phyloP scores from a whole-genome alignment of 2,888 invertebrate genomes.

The Diaphora mendica region DNA sequence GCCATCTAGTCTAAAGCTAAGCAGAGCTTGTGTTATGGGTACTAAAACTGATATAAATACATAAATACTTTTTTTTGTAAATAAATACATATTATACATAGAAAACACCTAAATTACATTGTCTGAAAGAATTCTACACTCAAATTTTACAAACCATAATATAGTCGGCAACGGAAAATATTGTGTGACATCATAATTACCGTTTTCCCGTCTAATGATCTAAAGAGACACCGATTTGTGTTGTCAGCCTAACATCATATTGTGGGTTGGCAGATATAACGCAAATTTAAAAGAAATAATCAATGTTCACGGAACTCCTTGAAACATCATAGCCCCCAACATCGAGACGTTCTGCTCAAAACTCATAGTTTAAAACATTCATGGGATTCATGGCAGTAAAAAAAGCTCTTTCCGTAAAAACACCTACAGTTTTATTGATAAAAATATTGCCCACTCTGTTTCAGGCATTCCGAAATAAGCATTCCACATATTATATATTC shows the following conservation, averaged over 20 bases:
- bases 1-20: too few species aligned
- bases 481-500: constrained; percentile 16
- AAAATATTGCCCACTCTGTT: constrained; percentile 5
- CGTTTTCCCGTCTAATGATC: background rate
- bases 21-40: too few species aligned
- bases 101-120: too few species aligned
- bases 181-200: background rate
- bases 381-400: background rate
- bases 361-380: background rate
- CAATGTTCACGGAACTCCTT: background rate
- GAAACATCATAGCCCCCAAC: too few species aligned
- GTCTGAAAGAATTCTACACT: too few species aligned
- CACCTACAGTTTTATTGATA: constrained; percentile 4
- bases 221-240: background rate
- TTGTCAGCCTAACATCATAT: background rate
- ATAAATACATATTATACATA: too few species aligned
- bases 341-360: background rate
- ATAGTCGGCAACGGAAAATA: too few species aligned
- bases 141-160: too few species aligned
- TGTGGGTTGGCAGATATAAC: background rate
- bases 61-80: too few species aligned
- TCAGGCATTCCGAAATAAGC: constrained; percentile 7
- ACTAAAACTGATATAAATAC: too few species aligned
- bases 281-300: background rate
- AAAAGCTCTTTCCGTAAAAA: background rate